Evolutionary conservation across 2,888 invertebrate genomes (phyloP), one percentile per base, ranked within the genome.

Genomic region (Acronicta psi): DNA sequence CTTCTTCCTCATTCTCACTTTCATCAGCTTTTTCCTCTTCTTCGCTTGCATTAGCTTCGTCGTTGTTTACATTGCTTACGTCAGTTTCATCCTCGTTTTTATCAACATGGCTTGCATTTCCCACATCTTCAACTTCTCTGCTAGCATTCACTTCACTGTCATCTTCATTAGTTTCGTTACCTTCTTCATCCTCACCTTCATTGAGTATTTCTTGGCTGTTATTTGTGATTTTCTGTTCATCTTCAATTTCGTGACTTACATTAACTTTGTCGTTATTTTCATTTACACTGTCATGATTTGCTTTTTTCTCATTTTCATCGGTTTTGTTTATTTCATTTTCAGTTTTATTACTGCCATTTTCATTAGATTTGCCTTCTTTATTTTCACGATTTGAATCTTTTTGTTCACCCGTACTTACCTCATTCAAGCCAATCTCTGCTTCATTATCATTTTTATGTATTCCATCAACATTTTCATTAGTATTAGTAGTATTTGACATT

Each of bases 391-490:
- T 11, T 29, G 11, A 10, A 29, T 25, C 25, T 25, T 25, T 10
- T 25, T 25, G 25, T 8, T 25, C 25, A 25, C 7, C 9, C 7
- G 23, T 23, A 25, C 11, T 11, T 11, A 5, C 29, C 11, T 29
- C 11, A 11, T 29, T 29, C 25, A 9, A 1, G 9, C 9, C 25
- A 25, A 9, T 25, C 25, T 25, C 25, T 25, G 9, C 25, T 29
- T 11, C 29, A 2, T 11, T 2, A 29, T 29, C 0, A 29, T 29
- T 11, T 29, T 29, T 4, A 11, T 29, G 29, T 11, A 11, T 42
- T 25, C 52, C 49, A 8, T 72, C 68, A 34, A 72, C 34, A 20
- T 67, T 59, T 46, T 59, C 67, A 36, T 47, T 42, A n/a, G 25
- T 42, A 36, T 37, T 47, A 25, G 16, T 63, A 42, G 40, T 23